Base-by-base conservation (phyloP, 2,113 vertebrate species). In the Circaetus cinerascens region DNA sequence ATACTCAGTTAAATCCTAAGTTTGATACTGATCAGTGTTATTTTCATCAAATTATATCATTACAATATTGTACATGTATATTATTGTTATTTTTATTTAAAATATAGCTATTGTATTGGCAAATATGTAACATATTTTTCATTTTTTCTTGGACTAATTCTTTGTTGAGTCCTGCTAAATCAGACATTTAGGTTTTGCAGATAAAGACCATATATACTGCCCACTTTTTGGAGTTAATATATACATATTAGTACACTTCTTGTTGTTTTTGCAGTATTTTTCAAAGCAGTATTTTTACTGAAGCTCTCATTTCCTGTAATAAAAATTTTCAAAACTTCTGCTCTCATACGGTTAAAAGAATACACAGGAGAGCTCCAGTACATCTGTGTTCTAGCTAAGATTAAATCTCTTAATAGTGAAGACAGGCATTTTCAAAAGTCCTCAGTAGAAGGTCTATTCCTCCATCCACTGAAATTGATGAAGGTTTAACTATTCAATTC, bases 71-170 rank as follows among this genome's bases (percentile, higher is more conserved):
- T 96, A 92, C 48, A 30, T 93, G 27, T 95, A 96, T 93, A 75
- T 93, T 88, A 85, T 82, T 96, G 88, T 93, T 89, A 75, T 90
- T 97, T 93, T 63, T 93, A 84, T 96, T 98, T 97, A 96, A 96
- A 84, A 92, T 96, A 68, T 69, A 96, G 55, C 45, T 91, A 36
- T 68, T 80, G 18, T 93, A 84, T 81, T 78, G 55, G 36, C 45
- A 85, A 78, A n/a, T 25, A 5, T 94, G 89, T 96, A 94, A 77
- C 74, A 85, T 88, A 38, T 25, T 76, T 97, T 94, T 84, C 15
- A 12, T 69, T 64, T 85, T 84, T 90, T 53, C 48, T 38, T 84
- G 19, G 48, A 84, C 79, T 97, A 89, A 89, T 51, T 76, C 64
- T 82, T 90, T 82, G 30, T 72, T 93, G 3, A 89, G 66, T 63